Base-by-base conservation (phyloP, 2,113 vertebrate species). In the Hystrix cristata region DNA sequence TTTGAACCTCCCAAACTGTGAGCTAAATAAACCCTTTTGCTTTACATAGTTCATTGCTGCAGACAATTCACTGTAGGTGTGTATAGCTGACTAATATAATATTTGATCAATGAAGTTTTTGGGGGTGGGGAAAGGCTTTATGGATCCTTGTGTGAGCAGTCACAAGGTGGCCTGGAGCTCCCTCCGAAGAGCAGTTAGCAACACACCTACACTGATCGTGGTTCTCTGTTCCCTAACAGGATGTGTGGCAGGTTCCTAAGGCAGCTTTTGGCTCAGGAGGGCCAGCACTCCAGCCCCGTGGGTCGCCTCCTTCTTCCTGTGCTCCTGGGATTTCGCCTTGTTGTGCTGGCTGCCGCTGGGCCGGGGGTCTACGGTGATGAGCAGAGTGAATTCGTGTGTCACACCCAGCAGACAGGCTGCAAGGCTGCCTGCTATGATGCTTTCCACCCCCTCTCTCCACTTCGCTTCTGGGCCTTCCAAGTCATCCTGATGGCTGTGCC, bases 381-480 rank as follows among this genome's bases (percentile, higher is more conserved):
- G 48, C 96, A 97, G 95, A 93, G 95, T 0, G 96, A 95, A 90
- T 97, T 98, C 6, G 92, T 94, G 79, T 98, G 97, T 25, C 90
- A 98, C 55, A 93, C 95, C 8, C 96, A 94, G 80, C 86, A 96
- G 76, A n/a, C 92, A 3, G 97, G 96, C 38, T 97, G 97, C 90
- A 97, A 93, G 84, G 84, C 84, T 0, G 80, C 90, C 53, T 98
- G 97, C 69, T 98, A 95, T 0, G 90, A 98, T 16, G 84, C 90
- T 83, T 95, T 91, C 83, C 96, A 90, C 6, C 96, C 96, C 0
- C 95, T 98, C 29, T 98, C 97, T 16, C 97, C 97, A 0, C 87
- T 98, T 95, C 92, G 87, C 48, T 98, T 97, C 95, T 97, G 97
- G 96, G 69, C 95, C 53, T 98, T 97, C 92, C 97, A 98, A 46